These are phyloP conservation scores for Lordiphosa stackelbergi DNA, from an alignment of 1,140 invertebrate genomes.

Conservation along the genomic window DNA sequence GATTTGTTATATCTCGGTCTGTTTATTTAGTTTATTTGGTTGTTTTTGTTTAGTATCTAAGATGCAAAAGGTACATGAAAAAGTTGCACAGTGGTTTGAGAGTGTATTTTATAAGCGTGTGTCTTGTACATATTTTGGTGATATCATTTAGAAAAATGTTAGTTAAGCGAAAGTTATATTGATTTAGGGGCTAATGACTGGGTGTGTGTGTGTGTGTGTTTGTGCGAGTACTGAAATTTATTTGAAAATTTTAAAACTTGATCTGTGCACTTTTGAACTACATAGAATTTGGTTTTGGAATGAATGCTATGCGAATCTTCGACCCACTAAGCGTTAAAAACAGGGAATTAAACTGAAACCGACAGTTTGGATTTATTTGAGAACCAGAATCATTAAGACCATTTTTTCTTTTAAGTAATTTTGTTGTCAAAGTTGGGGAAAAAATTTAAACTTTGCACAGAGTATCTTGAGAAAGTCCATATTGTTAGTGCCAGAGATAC, in stretches of 20 bases:
- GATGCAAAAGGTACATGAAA: constrained; percentile 74
- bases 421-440: too few species aligned
- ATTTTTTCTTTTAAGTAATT: too few species aligned
- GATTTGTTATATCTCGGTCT: constrained; percentile 28
- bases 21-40: constrained; percentile 21
- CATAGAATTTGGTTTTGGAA: not conserved
- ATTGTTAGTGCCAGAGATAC: too few species aligned
- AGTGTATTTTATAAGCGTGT: constrained; percentile 28
- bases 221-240: constrained; percentile 14
- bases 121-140: constrained; percentile 10
- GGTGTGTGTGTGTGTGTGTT: not conserved
- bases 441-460: too few species aligned
- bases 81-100: constrained; percentile 53
- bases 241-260: too few species aligned
- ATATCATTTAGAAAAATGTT: constrained; percentile 29
- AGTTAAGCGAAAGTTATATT: constrained; percentile 24
- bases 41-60: constrained; percentile 57
- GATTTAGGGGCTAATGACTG: not conserved
- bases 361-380: too few species aligned
- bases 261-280: too few species aligned
- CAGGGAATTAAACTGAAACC: too few species aligned
- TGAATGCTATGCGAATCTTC: too few species aligned
- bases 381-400: too few species aligned
- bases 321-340: too few species aligned
- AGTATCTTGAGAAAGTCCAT: too few species aligned